These are phyloP conservation scores for Lepus americanus DNA, from an alignment of 2,113 vertebrate species.

Conservation along the genomic window DNA sequence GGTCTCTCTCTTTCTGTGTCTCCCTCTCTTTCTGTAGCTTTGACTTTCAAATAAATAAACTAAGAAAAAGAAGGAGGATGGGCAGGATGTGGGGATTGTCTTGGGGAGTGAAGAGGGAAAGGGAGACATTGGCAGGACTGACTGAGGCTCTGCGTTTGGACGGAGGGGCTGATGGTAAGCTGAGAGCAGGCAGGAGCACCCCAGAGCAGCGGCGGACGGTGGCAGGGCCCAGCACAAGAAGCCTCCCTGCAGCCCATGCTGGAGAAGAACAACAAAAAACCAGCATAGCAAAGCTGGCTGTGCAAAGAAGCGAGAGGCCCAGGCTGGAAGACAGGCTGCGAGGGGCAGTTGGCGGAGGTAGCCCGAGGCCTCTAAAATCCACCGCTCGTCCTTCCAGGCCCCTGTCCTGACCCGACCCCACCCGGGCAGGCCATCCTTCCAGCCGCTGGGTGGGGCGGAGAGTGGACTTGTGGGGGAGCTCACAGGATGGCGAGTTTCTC, in stretches of 20 bases:
- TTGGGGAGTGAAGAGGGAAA: not conserved
- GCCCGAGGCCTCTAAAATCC: not conserved
- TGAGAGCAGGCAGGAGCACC: not conserved
- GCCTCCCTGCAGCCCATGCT: not conserved
- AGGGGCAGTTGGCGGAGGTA: not conserved
- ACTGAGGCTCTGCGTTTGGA: not conserved
- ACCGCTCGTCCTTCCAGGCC: not conserved
- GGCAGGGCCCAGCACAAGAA: not conserved
- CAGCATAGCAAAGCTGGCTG: not conserved
- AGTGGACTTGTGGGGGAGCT: constrained; percentile 79
- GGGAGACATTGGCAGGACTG: not conserved
- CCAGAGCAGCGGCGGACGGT: not conserved
- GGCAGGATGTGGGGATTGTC: not conserved
- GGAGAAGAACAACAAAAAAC: not conserved
- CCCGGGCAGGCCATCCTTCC: constrained; percentile 4
- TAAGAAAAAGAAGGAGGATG: not conserved
- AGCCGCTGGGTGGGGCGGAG: not conserved
- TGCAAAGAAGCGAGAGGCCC: not conserved
- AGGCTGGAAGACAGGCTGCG: not conserved
- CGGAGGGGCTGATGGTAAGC: not conserved
- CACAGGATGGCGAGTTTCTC: constrained; percentile 77
- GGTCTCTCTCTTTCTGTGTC: too few relatives aligned
- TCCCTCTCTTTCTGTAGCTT: too few relatives aligned
- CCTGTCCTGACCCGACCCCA: not conserved
- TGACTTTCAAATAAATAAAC: too few relatives aligned